Evolutionary conservation across 2,888 invertebrate species (phyloP).

Genomic region (Lamellibrachia columna): DNA sequence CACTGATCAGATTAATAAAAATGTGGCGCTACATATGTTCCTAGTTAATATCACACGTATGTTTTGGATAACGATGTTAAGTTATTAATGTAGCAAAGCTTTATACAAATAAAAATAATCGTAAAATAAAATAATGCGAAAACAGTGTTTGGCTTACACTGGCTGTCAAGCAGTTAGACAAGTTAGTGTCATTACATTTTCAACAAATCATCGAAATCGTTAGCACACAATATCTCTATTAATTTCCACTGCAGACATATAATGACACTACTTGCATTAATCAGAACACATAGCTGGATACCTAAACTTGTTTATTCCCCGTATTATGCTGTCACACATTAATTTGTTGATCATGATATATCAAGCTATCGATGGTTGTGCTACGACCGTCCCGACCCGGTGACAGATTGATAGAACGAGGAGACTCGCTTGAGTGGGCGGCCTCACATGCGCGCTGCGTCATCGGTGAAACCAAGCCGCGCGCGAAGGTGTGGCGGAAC

Average conservation of each 20-base stretch:
- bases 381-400: background rate
- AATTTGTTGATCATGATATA: background rate
- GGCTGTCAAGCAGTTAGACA: too few relatives aligned
- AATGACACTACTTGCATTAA: background rate
- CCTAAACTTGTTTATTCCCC: background rate
- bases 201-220: too few relatives aligned
- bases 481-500: background rate
- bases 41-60: too few relatives aligned
- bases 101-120: too few relatives aligned
- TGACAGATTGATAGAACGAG: background rate
- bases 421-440: background rate
- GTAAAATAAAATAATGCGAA: too few relatives aligned
- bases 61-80: too few relatives aligned
- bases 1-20: too few relatives aligned
- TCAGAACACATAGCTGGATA: background rate
- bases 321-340: background rate
- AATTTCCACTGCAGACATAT: background rate
- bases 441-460: background rate
- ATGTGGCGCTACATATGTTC: too few relatives aligned
- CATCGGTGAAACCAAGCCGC: background rate
- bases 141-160: too few relatives aligned
- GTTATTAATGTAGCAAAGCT: too few relatives aligned
- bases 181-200: too few relatives aligned
- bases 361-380: background rate
- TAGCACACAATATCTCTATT: background rate